These are phyloP conservation scores for Bovichtus variegatus DNA, from an alignment of 2,797 vertebrate genomes.

Conservation along the genomic window DNA sequence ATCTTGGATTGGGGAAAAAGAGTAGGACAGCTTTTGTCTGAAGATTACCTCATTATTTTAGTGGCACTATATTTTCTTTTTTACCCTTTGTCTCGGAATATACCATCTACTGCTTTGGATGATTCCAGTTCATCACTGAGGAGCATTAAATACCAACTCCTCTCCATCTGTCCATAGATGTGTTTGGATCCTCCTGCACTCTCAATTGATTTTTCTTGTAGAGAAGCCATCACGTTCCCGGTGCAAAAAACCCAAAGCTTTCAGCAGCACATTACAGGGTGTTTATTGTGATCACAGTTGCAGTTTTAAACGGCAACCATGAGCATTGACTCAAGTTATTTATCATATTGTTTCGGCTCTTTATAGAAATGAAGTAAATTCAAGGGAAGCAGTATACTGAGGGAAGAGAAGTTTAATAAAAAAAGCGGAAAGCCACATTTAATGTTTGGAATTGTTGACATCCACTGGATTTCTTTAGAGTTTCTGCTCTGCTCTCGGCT, in stretches of 20 bases:
- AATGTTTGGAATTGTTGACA: slow-evolving; percentile 37
- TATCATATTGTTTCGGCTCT: slow-evolving; percentile 27
- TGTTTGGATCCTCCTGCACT: slow-evolving; percentile 49
- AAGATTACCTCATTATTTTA: slow-evolving; percentile 36
- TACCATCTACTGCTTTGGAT: slow-evolving; percentile 25
- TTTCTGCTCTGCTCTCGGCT: slow-evolving; percentile 36
- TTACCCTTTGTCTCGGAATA: slow-evolving; percentile 12
- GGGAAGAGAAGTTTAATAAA: slow-evolving; percentile 1
- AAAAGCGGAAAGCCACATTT: slow-evolving; percentile 6
- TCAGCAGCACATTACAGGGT: slow-evolving; percentile 38
- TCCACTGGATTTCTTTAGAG: slow-evolving; percentile 34
- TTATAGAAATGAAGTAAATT: slow-evolving; percentile 35
- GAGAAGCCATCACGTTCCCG: slow-evolving; percentile 29
- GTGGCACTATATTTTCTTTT: not conserved
- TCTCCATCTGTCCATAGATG: slow-evolving; percentile 56
- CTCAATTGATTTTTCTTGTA: slow-evolving; percentile 57
- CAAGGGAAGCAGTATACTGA: not conserved
- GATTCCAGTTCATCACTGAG: slow-evolving; percentile 27
- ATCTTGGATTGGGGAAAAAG: slow-evolving; percentile 42
- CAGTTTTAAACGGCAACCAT: slow-evolving; percentile 47
- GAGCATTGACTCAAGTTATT: slow-evolving; percentile 20
- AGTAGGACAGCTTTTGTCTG: slow-evolving; percentile 36
- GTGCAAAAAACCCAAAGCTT: slow-evolving; percentile 51
- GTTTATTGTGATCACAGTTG: slow-evolving; percentile 38
- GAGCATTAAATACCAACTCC: slow-evolving; percentile 34